Evolutionary conservation across 2,113 vertebrate genomes (phyloP), one percentile per base, ranked within the genome.

Genomic region (Amphilophus citrinellus): DNA sequence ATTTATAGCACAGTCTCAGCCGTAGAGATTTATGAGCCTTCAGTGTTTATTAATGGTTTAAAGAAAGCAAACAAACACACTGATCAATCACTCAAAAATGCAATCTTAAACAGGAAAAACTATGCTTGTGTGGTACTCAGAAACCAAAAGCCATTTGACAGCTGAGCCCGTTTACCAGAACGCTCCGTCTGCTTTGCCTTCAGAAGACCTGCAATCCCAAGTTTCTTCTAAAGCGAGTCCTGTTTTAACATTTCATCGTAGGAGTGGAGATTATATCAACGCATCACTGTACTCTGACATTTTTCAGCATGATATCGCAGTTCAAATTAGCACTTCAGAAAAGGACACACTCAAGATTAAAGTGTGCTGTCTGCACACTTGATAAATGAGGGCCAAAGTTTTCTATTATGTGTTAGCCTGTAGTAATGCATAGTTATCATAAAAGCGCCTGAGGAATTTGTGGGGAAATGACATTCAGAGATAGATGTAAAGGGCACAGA

Each of bases 11-110:
- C 15, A 5, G 39, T 30, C 35, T 82, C 83, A 76, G 79, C 63
- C n/a, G 3, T 10, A 4, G 50, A 76, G 82, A 82, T 85, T 77
- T 87, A 42, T 83, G 71, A 84, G 84, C 86, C 53, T 66, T 83
- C 89, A 68, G 63, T 65, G 66, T 84, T 79, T 86, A 89, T 90
- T 83, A 79, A 90, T 76, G 32, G 58, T 62, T 85, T 59, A 65
- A 76, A 80, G 66, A 83, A 80, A 86, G 79, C 61, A 76, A 88
- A 79, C 68, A 77, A 91, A 84, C 83, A 79, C 77, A 61, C 17
- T 20, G 65, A 91, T 89, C 86, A 81, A 85, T 82, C 75, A 81
- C 32, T 81, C 13, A 75, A 82, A 91, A 86, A 85, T 2, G 4
- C n/a, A 66, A 18, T 22, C 30, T 57, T 44, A 14, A 35, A 66